Conservation (phyloP, 92 coral and sea anemone genomes). For the Paramuricea clavata region DNA sequence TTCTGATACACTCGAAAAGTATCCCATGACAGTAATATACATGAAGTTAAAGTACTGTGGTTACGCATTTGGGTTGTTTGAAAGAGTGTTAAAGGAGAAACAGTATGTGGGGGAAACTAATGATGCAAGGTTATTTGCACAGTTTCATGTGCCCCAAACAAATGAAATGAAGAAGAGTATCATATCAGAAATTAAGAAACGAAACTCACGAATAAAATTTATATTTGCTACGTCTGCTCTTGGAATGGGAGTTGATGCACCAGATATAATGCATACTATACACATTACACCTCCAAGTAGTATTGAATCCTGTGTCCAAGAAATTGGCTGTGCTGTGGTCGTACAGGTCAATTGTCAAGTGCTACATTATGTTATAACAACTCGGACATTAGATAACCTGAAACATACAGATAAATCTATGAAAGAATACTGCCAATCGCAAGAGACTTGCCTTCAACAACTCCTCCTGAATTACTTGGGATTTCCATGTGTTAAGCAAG, state of each 20-base stretch:
- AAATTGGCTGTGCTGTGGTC: conserved; percentile 32
- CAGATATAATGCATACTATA: not conserved
- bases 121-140: not conserved
- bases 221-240: conserved; percentile 27
- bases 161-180: not conserved
- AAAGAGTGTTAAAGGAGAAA: not conserved
- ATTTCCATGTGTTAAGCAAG: conserved; percentile 51
- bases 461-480: conserved; percentile 63
- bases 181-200: conserved; percentile 15
- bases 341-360: not conserved
- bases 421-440: conserved; percentile 57
- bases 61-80: not conserved
- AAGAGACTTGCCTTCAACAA: conserved; percentile 57
- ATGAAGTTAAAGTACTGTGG: conserved; percentile 62
- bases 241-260: conserved; percentile 23
- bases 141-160: conserved; percentile 23
- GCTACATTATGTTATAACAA: conserved; percentile 12
- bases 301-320: conserved; percentile 9
- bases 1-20: not conserved
- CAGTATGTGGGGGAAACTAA: not conserved
- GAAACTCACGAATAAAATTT: not conserved
- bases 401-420: not conserved
- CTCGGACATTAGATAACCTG: conserved; percentile 7
- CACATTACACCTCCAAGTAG: conserved; percentile 7
- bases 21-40: conserved; percentile 50